Conservation (phyloP, 2,797 vertebrate genomes). For the Lates japonicus region DNA sequence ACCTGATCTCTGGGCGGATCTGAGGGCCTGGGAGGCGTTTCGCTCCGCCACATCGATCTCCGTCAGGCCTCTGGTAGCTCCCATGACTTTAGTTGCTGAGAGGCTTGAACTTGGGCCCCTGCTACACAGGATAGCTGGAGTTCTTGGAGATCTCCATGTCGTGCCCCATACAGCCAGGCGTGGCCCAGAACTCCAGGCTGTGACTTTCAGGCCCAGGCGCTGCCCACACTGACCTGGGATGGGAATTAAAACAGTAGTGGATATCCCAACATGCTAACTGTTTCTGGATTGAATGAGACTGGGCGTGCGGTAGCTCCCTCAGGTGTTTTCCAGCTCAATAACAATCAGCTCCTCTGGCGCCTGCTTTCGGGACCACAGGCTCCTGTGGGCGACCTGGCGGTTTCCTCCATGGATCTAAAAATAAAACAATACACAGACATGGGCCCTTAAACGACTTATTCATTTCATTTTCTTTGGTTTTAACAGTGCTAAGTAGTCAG, state of each 20-base stretch:
- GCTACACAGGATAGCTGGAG: slow-evolving; percentile 97
- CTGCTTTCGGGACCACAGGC: slow-evolving; percentile 94
- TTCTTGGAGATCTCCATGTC: slow-evolving; percentile 99
- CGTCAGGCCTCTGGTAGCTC: slow-evolving; percentile 93
- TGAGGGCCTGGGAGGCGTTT: background rate
- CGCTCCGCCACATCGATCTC: slow-evolving; percentile 97
- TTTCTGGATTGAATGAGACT: background rate
- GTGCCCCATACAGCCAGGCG: slow-evolving; percentile 96
- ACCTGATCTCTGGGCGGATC: background rate
- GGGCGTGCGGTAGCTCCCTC: slow-evolving; percentile 88
- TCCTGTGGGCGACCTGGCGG: slow-evolving; percentile 95
- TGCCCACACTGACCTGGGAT: slow-evolving; percentile 96
- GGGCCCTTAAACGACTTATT: background rate
- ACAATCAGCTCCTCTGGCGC: slow-evolving; percentile 97
- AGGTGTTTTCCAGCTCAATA: slow-evolving; percentile 97
- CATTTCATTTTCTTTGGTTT: background rate
- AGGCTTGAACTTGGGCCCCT: slow-evolving; percentile 97
- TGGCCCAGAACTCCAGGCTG: slow-evolving; percentile 97
- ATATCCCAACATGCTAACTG: background rate
- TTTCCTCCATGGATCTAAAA: slow-evolving; percentile 95
- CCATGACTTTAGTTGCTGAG: slow-evolving; percentile 96
- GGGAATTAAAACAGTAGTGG: background rate
- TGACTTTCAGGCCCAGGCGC: slow-evolving; percentile 94
- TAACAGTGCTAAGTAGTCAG: background rate
- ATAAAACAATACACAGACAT: background rate